Evolutionary conservation across 2,888 invertebrate genomes (phyloP).

Genomic region (Drosophila monieri): DNA sequence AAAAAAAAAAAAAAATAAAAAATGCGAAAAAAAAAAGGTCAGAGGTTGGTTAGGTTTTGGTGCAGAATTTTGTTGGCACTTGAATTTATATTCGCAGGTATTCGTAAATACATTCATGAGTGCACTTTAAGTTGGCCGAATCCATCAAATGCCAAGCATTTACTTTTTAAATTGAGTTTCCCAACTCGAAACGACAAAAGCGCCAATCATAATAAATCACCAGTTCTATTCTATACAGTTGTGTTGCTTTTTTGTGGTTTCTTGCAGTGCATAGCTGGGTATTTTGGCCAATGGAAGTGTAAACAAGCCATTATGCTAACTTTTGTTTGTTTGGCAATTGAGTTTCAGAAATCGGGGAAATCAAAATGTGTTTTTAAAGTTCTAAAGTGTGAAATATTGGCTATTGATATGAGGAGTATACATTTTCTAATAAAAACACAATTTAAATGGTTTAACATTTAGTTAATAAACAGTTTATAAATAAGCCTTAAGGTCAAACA

Average conservation of each 20-base stretch:
- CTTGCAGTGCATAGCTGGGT: neutral
- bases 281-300: conserved; percentile 1
- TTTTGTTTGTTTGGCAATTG: conserved; percentile 3
- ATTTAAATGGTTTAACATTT: no score
- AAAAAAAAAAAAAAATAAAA: neutral
- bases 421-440: no score
- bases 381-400: neutral
- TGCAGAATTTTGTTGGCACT: neutral
- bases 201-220: neutral
- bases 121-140: conserved; percentile 8
- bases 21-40: conserved; percentile 28
- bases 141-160: conserved; percentile 15
- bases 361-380: neutral
- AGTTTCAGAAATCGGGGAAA: neutral
- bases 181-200: neutral
- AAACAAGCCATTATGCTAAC: conserved; percentile 1
- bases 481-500: no score
- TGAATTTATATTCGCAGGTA: conserved; percentile 7
- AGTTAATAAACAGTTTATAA: no score
- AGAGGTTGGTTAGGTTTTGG: conserved; percentile 18
- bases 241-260: neutral
- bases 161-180: conserved; percentile 20
- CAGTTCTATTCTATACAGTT: neutral
- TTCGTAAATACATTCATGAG: conserved; percentile 28
- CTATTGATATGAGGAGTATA: neutral